Conservation (phyloP, 2,113 vertebrate species). For the Crotophaga sulcirostris region DNA sequence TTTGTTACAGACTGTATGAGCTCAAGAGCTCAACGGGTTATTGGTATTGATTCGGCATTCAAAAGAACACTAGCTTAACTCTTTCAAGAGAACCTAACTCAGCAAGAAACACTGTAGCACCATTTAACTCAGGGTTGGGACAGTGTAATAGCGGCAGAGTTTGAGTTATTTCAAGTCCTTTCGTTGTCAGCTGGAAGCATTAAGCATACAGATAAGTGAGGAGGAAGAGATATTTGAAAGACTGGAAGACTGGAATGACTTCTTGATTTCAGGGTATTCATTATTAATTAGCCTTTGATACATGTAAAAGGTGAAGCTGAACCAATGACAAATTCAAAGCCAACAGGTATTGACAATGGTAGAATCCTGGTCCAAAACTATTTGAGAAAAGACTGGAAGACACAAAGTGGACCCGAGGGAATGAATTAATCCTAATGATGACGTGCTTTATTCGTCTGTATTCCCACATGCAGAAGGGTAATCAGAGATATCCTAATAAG, state of each 20-base stretch:
- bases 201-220: not conserved
- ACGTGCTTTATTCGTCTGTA: not conserved
- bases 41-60: slow-evolving; percentile 44
- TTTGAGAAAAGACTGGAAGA: not conserved
- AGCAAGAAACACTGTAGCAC: not conserved
- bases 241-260: not conserved
- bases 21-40: slow-evolving; percentile 23
- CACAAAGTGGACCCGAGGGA: not conserved
- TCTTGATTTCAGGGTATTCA: not conserved
- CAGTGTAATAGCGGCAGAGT: not conserved
- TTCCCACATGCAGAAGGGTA: not conserved
- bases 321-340: not conserved
- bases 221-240: not conserved
- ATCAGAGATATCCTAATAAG: not conserved
- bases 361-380: not conserved
- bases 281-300: not conserved
- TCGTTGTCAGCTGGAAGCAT: not conserved
- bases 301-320: not conserved
- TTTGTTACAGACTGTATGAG: not conserved
- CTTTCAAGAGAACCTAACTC: not conserved
- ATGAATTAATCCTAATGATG: not conserved
- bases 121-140: not conserved
- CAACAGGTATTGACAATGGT: not conserved
- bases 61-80: not conserved
- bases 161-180: not conserved